Evolutionary conservation across 2,113 vertebrate species (phyloP).

Genomic region (Chamaea fasciata): DNA sequence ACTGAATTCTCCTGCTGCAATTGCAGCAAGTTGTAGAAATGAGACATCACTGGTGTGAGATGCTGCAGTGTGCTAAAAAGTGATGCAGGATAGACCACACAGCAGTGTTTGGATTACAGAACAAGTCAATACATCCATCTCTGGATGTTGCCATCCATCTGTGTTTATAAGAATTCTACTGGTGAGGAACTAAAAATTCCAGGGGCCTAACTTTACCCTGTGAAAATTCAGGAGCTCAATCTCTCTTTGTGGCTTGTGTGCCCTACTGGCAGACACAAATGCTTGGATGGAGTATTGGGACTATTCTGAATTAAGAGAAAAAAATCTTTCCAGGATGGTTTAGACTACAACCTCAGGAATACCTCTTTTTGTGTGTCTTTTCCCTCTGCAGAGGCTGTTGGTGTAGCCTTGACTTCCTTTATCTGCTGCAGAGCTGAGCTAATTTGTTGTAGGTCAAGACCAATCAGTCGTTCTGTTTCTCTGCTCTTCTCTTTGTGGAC

Average conservation of each 20-base stretch:
- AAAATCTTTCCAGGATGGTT: not conserved
- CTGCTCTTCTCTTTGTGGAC: not conserved
- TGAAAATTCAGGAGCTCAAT: not conserved
- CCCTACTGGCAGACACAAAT: not conserved
- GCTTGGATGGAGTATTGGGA: not conserved
- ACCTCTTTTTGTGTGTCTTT: not conserved
- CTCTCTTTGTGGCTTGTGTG: not conserved
- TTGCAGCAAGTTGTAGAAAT: not conserved
- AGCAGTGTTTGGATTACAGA: not conserved
- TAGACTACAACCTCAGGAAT: not conserved
- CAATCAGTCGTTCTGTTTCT: fast-evolving
- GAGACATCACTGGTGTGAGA: not conserved
- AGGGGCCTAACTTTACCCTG: not conserved
- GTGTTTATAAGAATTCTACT: not conserved
- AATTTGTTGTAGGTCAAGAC: not conserved
- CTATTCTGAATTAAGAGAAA: not conserved
- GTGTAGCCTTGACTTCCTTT: not conserved
- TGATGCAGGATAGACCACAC: not conserved
- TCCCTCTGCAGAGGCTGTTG: not conserved
- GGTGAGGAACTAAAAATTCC: not conserved
- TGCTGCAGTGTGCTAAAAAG: not conserved
- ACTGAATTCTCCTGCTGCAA: not conserved
- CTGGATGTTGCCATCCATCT: not conserved
- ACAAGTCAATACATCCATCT: not conserved
- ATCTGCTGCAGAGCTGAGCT: not conserved